A percentile compares a stretch with the other conserved stretches of the same genome.
phyloP scores from a whole-genome alignment of 2,888 invertebrate genomes.

The Cryptus armator region DNA sequence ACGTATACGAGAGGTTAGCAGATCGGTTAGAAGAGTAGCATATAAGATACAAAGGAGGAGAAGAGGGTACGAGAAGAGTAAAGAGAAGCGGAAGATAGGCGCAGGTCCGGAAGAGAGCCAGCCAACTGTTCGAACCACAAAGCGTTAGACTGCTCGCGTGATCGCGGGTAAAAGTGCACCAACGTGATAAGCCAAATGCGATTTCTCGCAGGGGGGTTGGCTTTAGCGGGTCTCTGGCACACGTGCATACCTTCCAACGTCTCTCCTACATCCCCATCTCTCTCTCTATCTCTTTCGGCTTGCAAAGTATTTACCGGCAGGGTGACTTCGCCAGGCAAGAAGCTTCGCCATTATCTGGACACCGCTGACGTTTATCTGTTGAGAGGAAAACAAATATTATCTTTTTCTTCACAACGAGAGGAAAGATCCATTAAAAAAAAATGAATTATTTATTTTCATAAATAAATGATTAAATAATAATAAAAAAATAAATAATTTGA shows the following conservation, averaged over 20 bases:
- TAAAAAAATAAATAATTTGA: too few relatives aligned
- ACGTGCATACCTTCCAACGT: conserved; percentile 22
- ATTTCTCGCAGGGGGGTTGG: conserved; percentile 58
- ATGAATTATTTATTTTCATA: too few relatives aligned
- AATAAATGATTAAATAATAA: too few relatives aligned
- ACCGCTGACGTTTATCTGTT: conserved; percentile 15
- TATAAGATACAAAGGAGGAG: conserved; percentile 36
- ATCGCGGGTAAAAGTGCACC: conserved; percentile 66
- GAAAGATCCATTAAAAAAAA: too few relatives aligned
- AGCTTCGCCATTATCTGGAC: conserved; percentile 22
- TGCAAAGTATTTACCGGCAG: conserved; percentile 51
- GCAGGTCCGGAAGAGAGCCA: conserved; percentile 43
- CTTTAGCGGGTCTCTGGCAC: conserved; percentile 31
- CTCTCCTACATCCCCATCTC: not conserved
- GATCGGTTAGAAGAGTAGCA: conserved; percentile 26
- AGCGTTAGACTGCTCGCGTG: conserved; percentile 60
- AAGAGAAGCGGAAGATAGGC: conserved; percentile 55
- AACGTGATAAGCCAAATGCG: conserved; percentile 66
- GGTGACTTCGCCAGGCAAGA: conserved; percentile 18
- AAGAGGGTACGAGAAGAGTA: conserved; percentile 19
- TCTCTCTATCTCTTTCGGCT: conserved; percentile 24
- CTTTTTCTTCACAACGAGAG: not conserved
- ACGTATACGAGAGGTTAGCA: conserved; percentile 35
- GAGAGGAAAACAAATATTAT: conserved; percentile 2
- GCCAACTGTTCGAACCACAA: conserved; percentile 52